A percentile compares a stretch with the other conserved stretches of the same genome.
Conservation (phyloP, 2,113 vertebrate species). For the Papio anubis region DNA sequence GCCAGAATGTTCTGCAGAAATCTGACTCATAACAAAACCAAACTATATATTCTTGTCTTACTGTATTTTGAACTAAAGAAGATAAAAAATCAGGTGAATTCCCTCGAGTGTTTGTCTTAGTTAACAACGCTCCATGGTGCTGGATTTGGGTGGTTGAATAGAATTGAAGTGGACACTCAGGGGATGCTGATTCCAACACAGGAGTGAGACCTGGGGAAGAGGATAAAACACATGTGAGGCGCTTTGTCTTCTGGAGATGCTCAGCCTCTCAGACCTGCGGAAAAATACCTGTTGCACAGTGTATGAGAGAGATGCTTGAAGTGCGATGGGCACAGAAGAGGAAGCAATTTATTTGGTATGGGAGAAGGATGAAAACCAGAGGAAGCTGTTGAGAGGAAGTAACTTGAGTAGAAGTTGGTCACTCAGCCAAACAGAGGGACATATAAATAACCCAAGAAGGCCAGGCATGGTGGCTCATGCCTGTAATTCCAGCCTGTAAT, state of each 20-base stretch:
- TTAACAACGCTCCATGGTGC: background rate
- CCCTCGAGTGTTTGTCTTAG: background rate
- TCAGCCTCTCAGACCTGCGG: background rate
- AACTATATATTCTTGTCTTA: background rate
- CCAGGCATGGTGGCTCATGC: no score
- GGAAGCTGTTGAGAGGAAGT: background rate
- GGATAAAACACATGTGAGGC: no score
- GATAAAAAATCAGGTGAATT: background rate
- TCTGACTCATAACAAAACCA: background rate
- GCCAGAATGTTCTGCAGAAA: background rate
- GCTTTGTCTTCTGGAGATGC: background rate
- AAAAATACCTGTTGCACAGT: accelerated
- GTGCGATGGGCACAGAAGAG: background rate
- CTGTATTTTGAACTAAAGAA: background rate
- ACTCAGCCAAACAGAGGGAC: background rate
- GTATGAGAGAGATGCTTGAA: background rate
- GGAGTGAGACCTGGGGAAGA: background rate
- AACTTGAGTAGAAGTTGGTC: background rate
- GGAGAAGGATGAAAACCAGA: background rate
- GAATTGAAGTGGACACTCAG: background rate
- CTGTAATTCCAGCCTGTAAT: no score
- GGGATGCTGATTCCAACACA: background rate
- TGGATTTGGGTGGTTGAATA: background rate
- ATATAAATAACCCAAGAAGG: background rate
- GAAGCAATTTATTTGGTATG: background rate